Conservation (phyloP, 2,888 invertebrate species). For the Phortica magna region DNA sequence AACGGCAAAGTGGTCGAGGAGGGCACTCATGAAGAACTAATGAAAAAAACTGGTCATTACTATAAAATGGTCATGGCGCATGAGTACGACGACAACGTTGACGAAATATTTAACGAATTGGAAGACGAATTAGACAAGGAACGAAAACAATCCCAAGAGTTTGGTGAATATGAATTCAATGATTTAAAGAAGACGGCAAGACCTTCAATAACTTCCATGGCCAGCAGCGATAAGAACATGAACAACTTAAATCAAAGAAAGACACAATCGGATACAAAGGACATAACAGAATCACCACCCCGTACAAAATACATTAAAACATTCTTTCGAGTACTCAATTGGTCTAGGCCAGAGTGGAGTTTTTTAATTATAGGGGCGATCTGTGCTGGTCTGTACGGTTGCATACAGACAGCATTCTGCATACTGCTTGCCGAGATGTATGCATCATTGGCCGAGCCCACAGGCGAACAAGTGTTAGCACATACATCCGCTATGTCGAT, state of each 20-base stretch:
- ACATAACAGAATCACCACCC: conserved; percentile 23
- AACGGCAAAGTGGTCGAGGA: conserved; percentile 85
- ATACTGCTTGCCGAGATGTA: conserved; percentile 87
- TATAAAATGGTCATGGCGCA: conserved; percentile 81
- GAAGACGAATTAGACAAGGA: conserved; percentile 49
- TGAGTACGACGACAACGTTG: conserved; percentile 56
- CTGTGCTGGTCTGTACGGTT: conserved; percentile 83
- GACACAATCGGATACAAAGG: conserved; percentile 25
- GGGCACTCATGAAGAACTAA: conserved; percentile 85
- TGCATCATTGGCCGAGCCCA: conserved; percentile 75
- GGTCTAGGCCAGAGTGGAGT: conserved; percentile 82
- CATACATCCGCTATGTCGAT: conserved; percentile 82
- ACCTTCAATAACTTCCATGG: conserved; percentile 46
- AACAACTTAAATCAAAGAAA: conserved; percentile 51
- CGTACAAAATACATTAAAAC: conserved; percentile 57
- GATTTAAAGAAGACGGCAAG: conserved; percentile 27
- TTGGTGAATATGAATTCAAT: conserved; percentile 36
- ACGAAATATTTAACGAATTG: conserved; percentile 58
- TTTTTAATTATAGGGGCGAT: conserved; percentile 82
- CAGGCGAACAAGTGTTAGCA: conserved; percentile 80
- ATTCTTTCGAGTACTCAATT: conserved; percentile 80
- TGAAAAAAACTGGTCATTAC: conserved; percentile 82
- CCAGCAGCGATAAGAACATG: conserved; percentile 51
- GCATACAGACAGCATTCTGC: conserved; percentile 86
- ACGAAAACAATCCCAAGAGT: conserved; percentile 53